Percentiles rank a stretch among this genome's conserved stretches.
phyloP scores from a whole-genome alignment of 2,888 invertebrate species.

The Boloria selene region DNA sequence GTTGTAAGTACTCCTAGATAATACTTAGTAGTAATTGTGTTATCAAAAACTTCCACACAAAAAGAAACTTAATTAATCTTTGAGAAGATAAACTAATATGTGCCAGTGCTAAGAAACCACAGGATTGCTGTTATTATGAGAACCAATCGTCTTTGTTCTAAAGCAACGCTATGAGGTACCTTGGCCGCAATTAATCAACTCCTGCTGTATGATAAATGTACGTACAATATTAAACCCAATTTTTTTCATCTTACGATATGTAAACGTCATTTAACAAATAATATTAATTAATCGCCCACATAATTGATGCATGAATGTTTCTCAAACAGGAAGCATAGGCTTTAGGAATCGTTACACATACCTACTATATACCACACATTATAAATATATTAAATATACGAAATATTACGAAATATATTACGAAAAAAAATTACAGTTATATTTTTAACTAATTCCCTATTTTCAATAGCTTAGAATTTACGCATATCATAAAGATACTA shows the following conservation, averaged over 20 bases:
- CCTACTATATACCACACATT: no score
- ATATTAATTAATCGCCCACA: conserved; percentile 37
- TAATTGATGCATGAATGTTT: conserved; percentile 28
- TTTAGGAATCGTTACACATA: conserved; percentile 9
- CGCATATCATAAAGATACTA: not conserved
- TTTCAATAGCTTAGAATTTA: not conserved
- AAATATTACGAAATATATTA: conserved; percentile 5
- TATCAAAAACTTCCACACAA: conserved; percentile 2
- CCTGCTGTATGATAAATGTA: conserved; percentile 42
- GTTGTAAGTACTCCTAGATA: not conserved
- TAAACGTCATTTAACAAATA: conserved; percentile 26
- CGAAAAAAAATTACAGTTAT: conserved; percentile 5
- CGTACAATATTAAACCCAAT: conserved; percentile 36
- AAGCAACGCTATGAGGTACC: conserved; percentile 39
- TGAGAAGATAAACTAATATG: conserved; percentile 3
- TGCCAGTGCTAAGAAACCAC: conserved; percentile 28
- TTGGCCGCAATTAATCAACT: conserved; percentile 49
- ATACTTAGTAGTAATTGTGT: not conserved
- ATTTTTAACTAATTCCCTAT: not conserved
- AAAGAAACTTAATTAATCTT: conserved; percentile 6
- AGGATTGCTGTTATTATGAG: conserved; percentile 44
- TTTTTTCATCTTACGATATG: conserved; percentile 24
- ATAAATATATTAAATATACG: conserved; percentile 7
- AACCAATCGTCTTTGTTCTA: conserved; percentile 45
- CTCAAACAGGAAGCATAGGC: conserved; percentile 37